Conservation (phyloP, 1,140 invertebrate species). For the Harlomillsia oculata region DNA sequence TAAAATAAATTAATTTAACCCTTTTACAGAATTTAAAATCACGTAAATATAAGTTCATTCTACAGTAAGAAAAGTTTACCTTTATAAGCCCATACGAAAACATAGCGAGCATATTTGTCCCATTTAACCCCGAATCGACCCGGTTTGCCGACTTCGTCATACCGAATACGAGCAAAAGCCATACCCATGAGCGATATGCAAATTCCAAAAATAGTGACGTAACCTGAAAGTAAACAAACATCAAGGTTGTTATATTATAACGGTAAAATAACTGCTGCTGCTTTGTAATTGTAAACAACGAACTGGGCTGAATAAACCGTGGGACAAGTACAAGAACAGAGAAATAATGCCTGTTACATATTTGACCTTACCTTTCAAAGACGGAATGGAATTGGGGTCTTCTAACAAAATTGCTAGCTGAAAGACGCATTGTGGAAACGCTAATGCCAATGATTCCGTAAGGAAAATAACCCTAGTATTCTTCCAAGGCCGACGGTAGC, state of each 20-base stretch:
- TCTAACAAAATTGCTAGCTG: slow-evolving; percentile 23
- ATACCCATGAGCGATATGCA: slow-evolving; percentile 8
- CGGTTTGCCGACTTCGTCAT: slow-evolving; percentile 9
- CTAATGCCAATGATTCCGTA: slow-evolving; percentile 23
- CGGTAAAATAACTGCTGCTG: not conserved
- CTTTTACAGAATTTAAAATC: no score
- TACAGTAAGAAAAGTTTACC: slow-evolving; percentile 4
- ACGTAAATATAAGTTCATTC: no score
- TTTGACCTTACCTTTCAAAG: slow-evolving; percentile 16
- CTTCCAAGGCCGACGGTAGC: slow-evolving; percentile 21
- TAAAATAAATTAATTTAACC: no score
- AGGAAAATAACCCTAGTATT: slow-evolving; percentile 20
- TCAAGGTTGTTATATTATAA: not conserved
- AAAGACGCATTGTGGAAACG: slow-evolving; percentile 24
- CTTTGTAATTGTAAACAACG: not conserved
- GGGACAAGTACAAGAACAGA: no score
- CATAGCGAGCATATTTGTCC: slow-evolving; percentile 21
- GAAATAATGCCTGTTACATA: no score
- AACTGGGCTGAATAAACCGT: no score
- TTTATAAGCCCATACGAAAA: slow-evolving; percentile 25
- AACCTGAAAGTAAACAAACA: slow-evolving; percentile 2
- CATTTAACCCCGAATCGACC: slow-evolving; percentile 25
- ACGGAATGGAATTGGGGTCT: slow-evolving; percentile 18
- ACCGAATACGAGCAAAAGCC: slow-evolving; percentile 27
- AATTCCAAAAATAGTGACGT: slow-evolving; percentile 15